Conservation (phyloP, 2,797 vertebrate genomes). For the Crocodylus rhombifer region DNA sequence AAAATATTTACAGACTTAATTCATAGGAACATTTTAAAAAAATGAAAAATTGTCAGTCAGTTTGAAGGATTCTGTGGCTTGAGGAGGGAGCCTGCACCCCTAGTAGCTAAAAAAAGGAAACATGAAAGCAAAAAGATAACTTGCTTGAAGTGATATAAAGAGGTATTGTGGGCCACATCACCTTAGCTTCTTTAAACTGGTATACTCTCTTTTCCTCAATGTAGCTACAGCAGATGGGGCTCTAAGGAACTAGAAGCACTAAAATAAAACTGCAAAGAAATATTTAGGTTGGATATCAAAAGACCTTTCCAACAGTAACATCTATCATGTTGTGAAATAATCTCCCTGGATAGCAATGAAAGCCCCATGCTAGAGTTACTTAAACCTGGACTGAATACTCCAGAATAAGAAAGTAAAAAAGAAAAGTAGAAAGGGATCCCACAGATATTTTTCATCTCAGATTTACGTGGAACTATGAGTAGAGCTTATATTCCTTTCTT, state of each 20-base stretch:
- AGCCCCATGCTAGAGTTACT: not conserved
- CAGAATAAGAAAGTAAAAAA: not conserved
- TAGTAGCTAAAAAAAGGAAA: not conserved
- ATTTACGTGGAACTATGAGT: not conserved
- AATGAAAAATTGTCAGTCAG: not conserved
- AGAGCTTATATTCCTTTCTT: not conserved
- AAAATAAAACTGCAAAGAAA: not conserved
- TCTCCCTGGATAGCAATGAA: not conserved
- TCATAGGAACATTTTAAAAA: not conserved
- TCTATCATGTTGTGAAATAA: not conserved
- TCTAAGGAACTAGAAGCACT: not conserved
- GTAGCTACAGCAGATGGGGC: not conserved
- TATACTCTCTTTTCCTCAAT: not conserved
- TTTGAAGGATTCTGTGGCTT: not conserved
- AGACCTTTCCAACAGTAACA: not conserved
- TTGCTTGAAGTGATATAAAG: not conserved
- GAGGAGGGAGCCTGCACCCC: not conserved
- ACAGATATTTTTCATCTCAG: not conserved
- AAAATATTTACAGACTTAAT: not conserved
- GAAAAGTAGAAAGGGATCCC: not conserved
- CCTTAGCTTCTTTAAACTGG: not conserved
- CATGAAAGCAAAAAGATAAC: not conserved
- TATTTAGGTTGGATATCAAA: not conserved
- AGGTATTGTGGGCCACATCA: not conserved
- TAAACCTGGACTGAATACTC: not conserved